Evolutionary conservation across 2,888 invertebrate genomes (phyloP).

Genomic region (Dermolepida albohirtum): DNA sequence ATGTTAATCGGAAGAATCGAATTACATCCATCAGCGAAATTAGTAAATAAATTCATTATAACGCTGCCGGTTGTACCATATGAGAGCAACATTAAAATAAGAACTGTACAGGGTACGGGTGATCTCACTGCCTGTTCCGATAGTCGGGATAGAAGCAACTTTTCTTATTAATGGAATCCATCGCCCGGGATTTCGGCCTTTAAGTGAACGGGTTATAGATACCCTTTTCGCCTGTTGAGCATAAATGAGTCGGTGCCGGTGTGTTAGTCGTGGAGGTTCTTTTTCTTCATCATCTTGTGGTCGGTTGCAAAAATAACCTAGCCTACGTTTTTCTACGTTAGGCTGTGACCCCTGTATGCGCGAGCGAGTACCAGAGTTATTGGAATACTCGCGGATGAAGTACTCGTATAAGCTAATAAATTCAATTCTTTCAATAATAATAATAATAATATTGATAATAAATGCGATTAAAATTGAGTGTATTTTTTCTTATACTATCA

Average conservation of each 20-base stretch:
- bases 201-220: not conserved
- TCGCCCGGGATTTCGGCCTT: slow-evolving; percentile 16
- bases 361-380: not conserved
- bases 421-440: no score
- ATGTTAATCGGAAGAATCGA: not conserved
- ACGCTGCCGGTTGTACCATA: not conserved
- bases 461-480: no score
- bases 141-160: slow-evolving; percentile 42
- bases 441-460: no score
- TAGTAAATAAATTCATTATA: slow-evolving; percentile 33
- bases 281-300: slow-evolving; percentile 42
- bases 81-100: slow-evolving; percentile 5
- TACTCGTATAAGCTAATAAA: no score
- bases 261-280: slow-evolving; percentile 19
- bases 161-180: slow-evolving; percentile 45
- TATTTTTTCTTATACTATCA: no score
- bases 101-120: not conserved
- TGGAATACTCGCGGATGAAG: no score
- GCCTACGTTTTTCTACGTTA: slow-evolving; percentile 44
- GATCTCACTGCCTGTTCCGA: slow-evolving; percentile 2
- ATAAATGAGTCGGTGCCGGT: slow-evolving; percentile 26
- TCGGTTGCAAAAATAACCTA: slow-evolving; percentile 45
- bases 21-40: not conserved
- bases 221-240: not conserved
- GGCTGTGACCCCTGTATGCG: slow-evolving; percentile 38